Conservation (phyloP, 2,888 invertebrate species). For the Malthinus seriepunctatus region DNA sequence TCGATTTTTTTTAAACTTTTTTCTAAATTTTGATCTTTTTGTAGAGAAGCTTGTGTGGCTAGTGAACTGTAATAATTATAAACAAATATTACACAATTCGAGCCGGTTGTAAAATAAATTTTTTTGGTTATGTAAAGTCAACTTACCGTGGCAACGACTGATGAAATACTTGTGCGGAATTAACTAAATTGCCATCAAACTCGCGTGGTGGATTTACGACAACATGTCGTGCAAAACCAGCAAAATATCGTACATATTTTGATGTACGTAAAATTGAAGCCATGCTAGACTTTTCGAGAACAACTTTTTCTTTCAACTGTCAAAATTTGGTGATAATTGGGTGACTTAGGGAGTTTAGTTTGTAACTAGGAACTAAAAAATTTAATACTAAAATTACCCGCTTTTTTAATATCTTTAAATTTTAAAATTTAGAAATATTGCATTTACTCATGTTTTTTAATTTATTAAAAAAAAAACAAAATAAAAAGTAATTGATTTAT, state of each 20-base stretch:
- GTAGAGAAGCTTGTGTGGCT: slow-evolving; percentile 60
- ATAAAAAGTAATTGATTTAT: too few species aligned
- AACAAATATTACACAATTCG: slow-evolving; percentile 24
- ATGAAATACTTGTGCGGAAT: slow-evolving; percentile 57
- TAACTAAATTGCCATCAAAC: slow-evolving; percentile 63
- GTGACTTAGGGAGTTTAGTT: too few species aligned
- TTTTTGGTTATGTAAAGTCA: slow-evolving; percentile 21
- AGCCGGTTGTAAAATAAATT: slow-evolving; percentile 27
- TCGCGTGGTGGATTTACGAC: slow-evolving; percentile 68
- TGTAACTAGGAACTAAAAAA: too few species aligned
- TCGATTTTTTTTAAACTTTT: slow-evolving; percentile 70
- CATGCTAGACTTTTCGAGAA: slow-evolving; percentile 52
- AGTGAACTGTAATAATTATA: slow-evolving; percentile 58
- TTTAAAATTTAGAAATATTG: too few species aligned
- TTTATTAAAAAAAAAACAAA: too few species aligned
- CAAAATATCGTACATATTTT: slow-evolving; percentile 74
- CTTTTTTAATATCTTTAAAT: too few species aligned
- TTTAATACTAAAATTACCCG: too few species aligned
- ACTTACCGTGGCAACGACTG: slow-evolving; percentile 56
- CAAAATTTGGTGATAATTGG: too few species aligned
- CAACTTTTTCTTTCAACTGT: too few species aligned
- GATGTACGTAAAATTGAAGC: slow-evolving; percentile 72
- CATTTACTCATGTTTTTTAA: too few species aligned
- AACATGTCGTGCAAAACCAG: slow-evolving; percentile 71
- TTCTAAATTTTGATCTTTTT: slow-evolving; percentile 66